These are phyloP conservation scores for Clarias gariepinus DNA, from an alignment of 2,113 vertebrate species.

Conservation along the genomic window DNA sequence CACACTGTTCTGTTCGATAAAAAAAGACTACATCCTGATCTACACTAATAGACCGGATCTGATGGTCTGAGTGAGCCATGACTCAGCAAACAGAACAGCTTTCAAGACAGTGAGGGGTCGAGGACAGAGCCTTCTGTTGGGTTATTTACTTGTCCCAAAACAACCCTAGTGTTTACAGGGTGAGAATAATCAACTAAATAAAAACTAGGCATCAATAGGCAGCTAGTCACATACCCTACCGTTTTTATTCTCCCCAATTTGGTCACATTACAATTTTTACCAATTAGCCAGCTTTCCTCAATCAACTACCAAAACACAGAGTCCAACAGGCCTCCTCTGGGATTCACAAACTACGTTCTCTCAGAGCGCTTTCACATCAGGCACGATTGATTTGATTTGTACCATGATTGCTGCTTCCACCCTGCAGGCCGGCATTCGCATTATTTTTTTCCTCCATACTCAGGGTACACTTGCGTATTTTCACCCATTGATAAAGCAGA, in stretches of 20 bases:
- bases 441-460: too few species aligned
- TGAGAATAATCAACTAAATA: conserved; percentile 1
- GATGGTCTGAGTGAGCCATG: conserved; percentile 51
- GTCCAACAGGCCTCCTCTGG: not conserved
- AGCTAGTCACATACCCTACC: not conserved
- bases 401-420: too few species aligned
- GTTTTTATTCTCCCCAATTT: not conserved
- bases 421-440: too few species aligned
- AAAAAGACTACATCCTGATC: conserved; percentile 21
- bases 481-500: too few species aligned
- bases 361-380: too few species aligned
- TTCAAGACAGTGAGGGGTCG: conserved; percentile 46
- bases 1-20: conserved; percentile 58
- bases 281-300: not conserved
- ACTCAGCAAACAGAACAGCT: conserved; percentile 60
- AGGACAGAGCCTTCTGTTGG: conserved; percentile 36
- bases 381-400: too few species aligned
- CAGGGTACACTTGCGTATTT: too few species aligned
- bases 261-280: not conserved
- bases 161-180: conserved; percentile 17
- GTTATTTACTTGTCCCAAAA: conserved; percentile 23
- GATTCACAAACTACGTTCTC: not conserved
- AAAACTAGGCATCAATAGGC: not conserved
- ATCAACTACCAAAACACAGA: not conserved
- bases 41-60: conserved; percentile 44